Conservation (phyloP, 2,113 vertebrate genomes). For the Ceyx margarethae region DNA sequence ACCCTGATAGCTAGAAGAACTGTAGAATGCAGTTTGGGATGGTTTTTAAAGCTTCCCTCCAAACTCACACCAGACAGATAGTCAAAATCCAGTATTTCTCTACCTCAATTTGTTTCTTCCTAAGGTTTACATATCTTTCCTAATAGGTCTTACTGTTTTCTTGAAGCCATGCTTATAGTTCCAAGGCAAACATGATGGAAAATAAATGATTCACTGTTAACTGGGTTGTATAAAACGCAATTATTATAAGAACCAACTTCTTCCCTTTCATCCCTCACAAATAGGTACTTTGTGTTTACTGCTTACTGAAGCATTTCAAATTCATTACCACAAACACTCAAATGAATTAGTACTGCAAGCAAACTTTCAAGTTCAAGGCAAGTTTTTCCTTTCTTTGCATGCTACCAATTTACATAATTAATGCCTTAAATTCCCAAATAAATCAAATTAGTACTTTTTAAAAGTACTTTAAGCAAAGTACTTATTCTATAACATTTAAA, state of each 20-base stretch:
- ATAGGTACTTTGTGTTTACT: background rate
- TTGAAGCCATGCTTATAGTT: background rate
- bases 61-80: background rate
- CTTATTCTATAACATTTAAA: background rate
- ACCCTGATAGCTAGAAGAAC: background rate
- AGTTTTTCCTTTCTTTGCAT: background rate
- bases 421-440: background rate
- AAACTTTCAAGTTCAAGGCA: background rate
- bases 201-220: background rate
- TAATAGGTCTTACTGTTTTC: background rate
- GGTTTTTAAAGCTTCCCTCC: background rate
- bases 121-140: background rate
- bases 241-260: background rate
- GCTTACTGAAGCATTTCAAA: background rate
- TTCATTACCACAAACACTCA: background rate
- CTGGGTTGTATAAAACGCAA: background rate
- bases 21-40: background rate
- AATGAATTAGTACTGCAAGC: background rate
- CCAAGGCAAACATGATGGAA: background rate
- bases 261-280: background rate
- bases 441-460: background rate
- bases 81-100: background rate
- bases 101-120: background rate
- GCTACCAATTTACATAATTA: background rate
- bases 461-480: background rate